Percentiles rank a stretch among this genome's conserved stretches.
Evolutionary conservation across 2,113 vertebrate genomes (phyloP).

Genomic region (Laterallus jamaicensis): DNA sequence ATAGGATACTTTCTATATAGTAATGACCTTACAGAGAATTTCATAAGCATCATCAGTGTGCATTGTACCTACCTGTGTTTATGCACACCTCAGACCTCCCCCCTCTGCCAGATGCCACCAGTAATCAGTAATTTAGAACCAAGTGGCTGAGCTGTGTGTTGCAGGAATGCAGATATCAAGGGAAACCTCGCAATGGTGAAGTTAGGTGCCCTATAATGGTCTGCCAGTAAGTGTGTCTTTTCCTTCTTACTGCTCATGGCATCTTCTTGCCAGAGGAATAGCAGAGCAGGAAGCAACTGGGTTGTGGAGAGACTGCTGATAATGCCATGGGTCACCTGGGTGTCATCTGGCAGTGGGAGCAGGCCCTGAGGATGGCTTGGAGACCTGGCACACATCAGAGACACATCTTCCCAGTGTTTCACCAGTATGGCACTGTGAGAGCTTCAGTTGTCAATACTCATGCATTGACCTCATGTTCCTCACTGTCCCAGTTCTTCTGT

Average conservation of each 20-base stretch:
- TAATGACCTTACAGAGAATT: not conserved
- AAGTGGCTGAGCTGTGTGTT: not conserved
- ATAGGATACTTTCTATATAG: not conserved
- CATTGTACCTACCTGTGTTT: not conserved
- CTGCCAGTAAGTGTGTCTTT: not conserved
- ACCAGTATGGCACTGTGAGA: not conserved
- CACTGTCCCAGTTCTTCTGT: not conserved
- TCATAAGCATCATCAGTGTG: not conserved
- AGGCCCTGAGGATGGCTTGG: not conserved
- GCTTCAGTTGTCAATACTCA: accelerated
- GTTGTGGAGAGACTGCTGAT: not conserved
- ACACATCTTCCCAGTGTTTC: not conserved
- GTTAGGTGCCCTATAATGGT: not conserved
- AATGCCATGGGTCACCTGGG: not conserved
- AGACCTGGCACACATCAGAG: not conserved
- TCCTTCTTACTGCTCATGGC: not conserved
- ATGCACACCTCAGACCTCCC: not conserved
- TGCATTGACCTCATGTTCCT: accelerated
- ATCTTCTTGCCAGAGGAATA: not conserved
- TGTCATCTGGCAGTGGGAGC: not conserved
- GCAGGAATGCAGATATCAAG: not conserved
- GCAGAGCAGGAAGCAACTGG: not conserved
- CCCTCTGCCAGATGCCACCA: not conserved
- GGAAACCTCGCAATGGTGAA: not conserved
- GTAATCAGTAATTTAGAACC: not conserved